phyloP scores from a whole-genome alignment of 2,888 invertebrate species.

The Teleogryllus oceanicus region DNA sequence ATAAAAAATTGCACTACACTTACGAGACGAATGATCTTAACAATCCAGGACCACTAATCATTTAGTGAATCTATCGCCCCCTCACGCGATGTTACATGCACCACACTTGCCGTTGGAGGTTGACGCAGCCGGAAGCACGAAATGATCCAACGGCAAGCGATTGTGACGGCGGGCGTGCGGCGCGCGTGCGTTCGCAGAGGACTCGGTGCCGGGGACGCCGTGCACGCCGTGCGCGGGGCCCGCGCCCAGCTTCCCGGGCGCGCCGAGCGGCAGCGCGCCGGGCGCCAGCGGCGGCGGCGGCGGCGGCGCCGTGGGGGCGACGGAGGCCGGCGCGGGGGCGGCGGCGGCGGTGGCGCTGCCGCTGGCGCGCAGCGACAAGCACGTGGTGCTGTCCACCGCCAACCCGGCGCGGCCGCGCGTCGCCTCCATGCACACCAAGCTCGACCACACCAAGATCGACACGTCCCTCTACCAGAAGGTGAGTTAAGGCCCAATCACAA shows the following conservation, averaged over 20 bases:
- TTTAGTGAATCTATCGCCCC: no score
- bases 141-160: no score
- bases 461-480: slow-evolving; percentile 56
- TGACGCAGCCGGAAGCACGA: no score
- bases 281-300: slow-evolving; percentile 38
- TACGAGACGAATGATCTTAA: no score
- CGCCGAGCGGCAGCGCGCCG: slow-evolving; percentile 23
- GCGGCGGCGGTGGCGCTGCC: slow-evolving; percentile 45
- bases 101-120: no score
- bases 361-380: slow-evolving; percentile 50
- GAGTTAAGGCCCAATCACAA: no score
- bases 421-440: slow-evolving; percentile 60
- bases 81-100: no score
- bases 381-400: slow-evolving; percentile 53
- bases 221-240: slow-evolving; percentile 49
- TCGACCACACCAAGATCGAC: slow-evolving; percentile 62
- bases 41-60: no score
- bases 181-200: slow-evolving; percentile 39
- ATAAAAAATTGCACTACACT: no score
- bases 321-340: slow-evolving; percentile 44
- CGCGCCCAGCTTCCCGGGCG: slow-evolving; percentile 22
- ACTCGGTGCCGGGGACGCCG: slow-evolving; percentile 50
- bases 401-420: slow-evolving; percentile 51
- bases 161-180: no score
- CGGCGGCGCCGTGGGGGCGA: slow-evolving; percentile 44